Evolutionary conservation across 2,888 invertebrate species (phyloP), one percentile per base, ranked within the genome.

Genomic region (Cremastobaeus sp.): DNA sequence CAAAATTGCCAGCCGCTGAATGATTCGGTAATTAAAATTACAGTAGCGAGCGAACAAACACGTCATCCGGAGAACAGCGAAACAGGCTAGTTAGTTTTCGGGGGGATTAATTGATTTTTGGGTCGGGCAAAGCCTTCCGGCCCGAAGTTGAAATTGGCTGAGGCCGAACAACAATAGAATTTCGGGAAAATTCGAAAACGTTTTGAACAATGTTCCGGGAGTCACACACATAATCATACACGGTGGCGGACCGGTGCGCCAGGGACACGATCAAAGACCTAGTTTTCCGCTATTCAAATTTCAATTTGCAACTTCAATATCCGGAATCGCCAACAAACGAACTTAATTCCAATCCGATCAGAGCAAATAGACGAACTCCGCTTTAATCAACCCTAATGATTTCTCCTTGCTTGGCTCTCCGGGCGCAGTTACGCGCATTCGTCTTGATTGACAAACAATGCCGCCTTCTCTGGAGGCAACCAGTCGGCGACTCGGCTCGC

Each of bases 311-410:
- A 55, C 55, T 25, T 28, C 41, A 34, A 57, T 57, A 50, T 68
- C 45, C 68, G 12, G 59, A 32, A 50, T 52, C 45, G 4, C 35
- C 37, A 20, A 35, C 57, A 34, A 57, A 28, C 66, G 50, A 48
- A 48, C 57, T 57, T 50, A 35, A 57, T 66, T 57, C 34, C 34
- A 59, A 59, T 45, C 43, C 41, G 37, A 50, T 57, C 59, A 11
- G 8, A 32, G 43, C 30, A 57, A 68, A 57, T 11, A 57, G 50
- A 35, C 57, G 17, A 41, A 41, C 54, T 34, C 39, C 4, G 66
- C 34, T 59, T 66, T 41, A 48, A 57, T 66, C 41, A 66, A 48
- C 21, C 55, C 35, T 66, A 66, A 66, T 66, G 54, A 65, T 45
- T 66, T 17, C 48, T 21, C 21, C 41, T 41, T 30, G 45, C 30